These are phyloP conservation scores for Thomomys bottae DNA, from an alignment of 2,113 vertebrate genomes.

Conservation along the genomic window DNA sequence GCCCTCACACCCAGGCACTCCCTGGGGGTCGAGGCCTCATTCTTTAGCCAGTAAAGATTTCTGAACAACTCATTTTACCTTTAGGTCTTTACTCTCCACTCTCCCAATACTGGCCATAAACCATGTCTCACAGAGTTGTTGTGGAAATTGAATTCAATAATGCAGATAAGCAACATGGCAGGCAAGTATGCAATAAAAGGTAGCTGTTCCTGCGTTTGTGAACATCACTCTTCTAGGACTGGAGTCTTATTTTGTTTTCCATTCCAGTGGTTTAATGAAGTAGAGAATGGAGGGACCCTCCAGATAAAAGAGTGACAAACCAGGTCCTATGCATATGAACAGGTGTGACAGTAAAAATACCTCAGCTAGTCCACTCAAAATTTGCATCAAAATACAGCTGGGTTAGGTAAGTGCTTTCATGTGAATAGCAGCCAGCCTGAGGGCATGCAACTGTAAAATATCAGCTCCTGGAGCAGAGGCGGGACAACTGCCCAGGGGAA, in stretches of 20 bases:
- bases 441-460: background rate
- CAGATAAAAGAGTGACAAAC: background rate
- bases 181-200: background rate
- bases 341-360: background rate
- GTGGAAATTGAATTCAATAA: background rate
- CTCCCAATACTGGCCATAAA: background rate
- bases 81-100: background rate
- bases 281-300: background rate
- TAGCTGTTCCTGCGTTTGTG: background rate
- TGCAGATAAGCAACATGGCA: background rate
- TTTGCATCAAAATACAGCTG: background rate
- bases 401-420: background rate
- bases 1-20: fast-evolving
- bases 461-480: background rate
- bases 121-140: background rate
- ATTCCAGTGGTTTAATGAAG: constrained; percentile 35
- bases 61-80: background rate
- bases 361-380: background rate
- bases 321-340: too few relatives aligned
- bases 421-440: background rate
- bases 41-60: background rate
- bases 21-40: too few relatives aligned
- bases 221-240: background rate
- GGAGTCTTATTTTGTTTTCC: constrained; percentile 18
- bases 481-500: background rate